A percentile compares a stretch with the other conserved stretches of the same genome.
phyloP scores from a whole-genome alignment of 2,797 vertebrate species.

The Capromys pilorides region DNA sequence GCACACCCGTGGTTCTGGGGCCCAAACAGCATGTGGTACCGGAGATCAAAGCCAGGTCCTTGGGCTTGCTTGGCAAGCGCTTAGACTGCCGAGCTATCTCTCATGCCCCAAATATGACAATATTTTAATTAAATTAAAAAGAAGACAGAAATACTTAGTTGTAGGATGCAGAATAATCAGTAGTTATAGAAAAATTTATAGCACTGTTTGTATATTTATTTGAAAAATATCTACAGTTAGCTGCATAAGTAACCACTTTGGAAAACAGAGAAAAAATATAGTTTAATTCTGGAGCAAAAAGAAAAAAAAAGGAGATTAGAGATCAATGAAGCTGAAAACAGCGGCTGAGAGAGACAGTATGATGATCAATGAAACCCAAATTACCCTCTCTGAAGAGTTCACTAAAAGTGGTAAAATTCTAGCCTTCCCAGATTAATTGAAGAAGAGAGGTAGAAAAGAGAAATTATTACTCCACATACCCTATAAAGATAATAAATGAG shows the following conservation, averaged over 20 bases:
- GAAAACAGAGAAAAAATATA: neutral
- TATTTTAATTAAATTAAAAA: neutral
- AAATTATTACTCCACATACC: neutral
- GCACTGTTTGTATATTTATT: neutral
- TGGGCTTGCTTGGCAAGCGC: too few relatives aligned
- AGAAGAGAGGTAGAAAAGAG: too few relatives aligned
- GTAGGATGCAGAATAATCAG: neutral
- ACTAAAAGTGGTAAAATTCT: neutral
- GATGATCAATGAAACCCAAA: too few relatives aligned
- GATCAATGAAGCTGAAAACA: neutral
- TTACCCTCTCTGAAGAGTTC: neutral
- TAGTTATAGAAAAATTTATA: neutral
- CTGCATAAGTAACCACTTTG: rapidly evolving
- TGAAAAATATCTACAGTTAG: neutral
- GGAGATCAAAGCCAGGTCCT: too few relatives aligned
- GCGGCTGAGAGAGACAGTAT: neutral
- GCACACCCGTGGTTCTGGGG: too few relatives aligned
- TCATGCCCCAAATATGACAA: neutral
- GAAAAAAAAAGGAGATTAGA: neutral
- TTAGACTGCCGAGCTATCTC: too few relatives aligned
- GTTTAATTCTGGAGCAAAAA: neutral
- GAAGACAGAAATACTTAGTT: neutral
- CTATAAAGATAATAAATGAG: neutral
- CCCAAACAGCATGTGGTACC: too few relatives aligned
- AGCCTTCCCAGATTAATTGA: neutral